A percentile compares a stretch with the other conserved stretches of the same genome.
Conservation (phyloP, 2,797 vertebrate species). For the Propithecus perrieri region DNA sequence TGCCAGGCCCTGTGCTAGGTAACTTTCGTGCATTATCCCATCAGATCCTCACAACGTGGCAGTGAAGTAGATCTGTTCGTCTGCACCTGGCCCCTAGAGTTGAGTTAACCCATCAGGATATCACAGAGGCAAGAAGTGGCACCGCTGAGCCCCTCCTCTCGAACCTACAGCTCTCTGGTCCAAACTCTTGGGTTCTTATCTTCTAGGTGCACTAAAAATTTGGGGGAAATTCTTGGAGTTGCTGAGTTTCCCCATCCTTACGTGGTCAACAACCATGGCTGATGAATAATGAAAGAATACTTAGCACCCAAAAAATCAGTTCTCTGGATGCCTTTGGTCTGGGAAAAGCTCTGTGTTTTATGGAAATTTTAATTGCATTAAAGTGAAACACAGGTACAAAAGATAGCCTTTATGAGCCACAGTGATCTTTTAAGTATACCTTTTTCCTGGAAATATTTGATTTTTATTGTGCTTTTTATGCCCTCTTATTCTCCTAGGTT, state of each 20-base stretch:
- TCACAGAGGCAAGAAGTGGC: neutral
- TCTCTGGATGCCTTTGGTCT: neutral
- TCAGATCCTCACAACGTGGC: neutral
- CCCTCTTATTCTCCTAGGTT: slow-evolving; percentile 1
- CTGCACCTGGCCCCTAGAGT: neutral
- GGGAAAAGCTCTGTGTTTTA: neutral
- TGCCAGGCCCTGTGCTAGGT: neutral
- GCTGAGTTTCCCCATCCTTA: neutral
- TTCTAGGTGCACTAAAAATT: neutral
- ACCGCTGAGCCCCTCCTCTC: neutral
- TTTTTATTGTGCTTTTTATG: slow-evolving; percentile 57
- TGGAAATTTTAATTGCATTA: slow-evolving; percentile 1
- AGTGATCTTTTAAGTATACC: slow-evolving; percentile 4
- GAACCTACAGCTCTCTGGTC: neutral
- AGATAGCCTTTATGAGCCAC: slow-evolving; percentile 15
- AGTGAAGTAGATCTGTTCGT: neutral
- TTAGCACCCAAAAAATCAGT: neutral
- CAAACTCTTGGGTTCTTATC: neutral
- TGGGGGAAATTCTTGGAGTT: neutral
- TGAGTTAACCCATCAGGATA: neutral
- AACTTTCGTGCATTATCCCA: neutral
- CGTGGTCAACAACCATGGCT: neutral
- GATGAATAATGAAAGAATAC: neutral
- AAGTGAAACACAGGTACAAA: neutral
- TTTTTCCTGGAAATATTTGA: slow-evolving; percentile 38